Evolutionary conservation across 2,797 vertebrate species (phyloP), one percentile per base, ranked within the genome.

Genomic region (Schizopygopsis pylzovi): DNA sequence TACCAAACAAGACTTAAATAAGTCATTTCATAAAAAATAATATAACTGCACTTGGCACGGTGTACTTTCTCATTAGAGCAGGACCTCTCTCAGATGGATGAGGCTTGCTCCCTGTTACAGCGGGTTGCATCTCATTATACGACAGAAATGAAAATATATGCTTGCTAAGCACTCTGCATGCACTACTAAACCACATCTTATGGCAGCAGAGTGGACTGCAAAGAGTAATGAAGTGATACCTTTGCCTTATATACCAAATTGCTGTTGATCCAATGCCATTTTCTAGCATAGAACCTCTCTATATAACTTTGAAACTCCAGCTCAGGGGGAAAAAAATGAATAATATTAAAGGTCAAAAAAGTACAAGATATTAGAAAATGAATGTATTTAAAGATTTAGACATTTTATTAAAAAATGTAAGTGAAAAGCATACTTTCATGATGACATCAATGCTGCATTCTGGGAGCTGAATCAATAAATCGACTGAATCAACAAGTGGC

Each of bases 91-190:
- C 72, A 86, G 82, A 88, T 75, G 89, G 87, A 88, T 89, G 79
- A 88, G 86, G 85, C 77, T 77, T 78, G 63, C 85, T 47, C 77
- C 85, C 83, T 75, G 83, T 79, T 89, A 77, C 86, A 71, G 83
- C 67, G 79, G 82, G 83, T 70, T 84, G 84, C 86, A 83, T 75
- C 88, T 90, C 87, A 90, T 91, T 90, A 91, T 87, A 90, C 76
- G 52, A 88, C 25, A 15, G n/a, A 80, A 77, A 81, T 86, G 87
- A 88, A 86, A 84, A 88, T 84, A 89, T 89, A 82, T 88, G 89
- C 87, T 78, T 83, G 84, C 82, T 82, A 84, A 88, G 85, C 83
- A 89, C 79, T 79, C 63, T 61, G 47, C 41, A 65, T 33, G 86
- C 84, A 72, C 76, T 72, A 59, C 73, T 59, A 85, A 68, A 61